Evolutionary conservation across 2,113 vertebrate genomes (phyloP), one percentile per base, ranked within the genome.

Genomic region (Hylia prasina): DNA sequence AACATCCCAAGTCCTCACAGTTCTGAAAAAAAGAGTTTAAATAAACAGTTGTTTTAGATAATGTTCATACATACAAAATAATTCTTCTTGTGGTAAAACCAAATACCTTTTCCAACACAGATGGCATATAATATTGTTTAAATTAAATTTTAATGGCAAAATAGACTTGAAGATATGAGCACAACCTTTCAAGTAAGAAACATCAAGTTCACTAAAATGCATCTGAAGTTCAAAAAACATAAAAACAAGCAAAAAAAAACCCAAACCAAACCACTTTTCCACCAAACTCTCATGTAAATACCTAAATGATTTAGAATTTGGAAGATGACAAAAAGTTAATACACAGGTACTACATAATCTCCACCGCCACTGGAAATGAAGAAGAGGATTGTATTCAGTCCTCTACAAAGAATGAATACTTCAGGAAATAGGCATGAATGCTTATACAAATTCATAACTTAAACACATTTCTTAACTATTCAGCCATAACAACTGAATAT

Each of bases 1-100:
- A 93, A 99, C 93, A 93, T 99, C 99, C 99, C 99, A 99, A 1
- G 98, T 99, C 80, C 99, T 98, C 69, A 99, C 99, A 31, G 99
- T 99, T 89, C 99, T 99, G 89, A 88, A 77, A 97, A 89, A 75
- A 35, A 31, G 6, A 8, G 53, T 84, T 93, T 28, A 87, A 84
- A 65, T 30, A 78, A 87, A 56, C 7, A 90, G 30, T 53, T 92
- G 21, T n/a, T 87, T 94, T 57, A 92, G 6, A 66, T 65, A 39
- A 30, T 50, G 7, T 35, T 63, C 66, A 86, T 63, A 58, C 15
- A 45, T 31, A 63, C 2, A 13, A 73, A 86, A 18, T 27, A 79
- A 37, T 51, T 53, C 6, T 69, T 47, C 9, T 33, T 47, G 35
- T 44, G 7, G 68, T 24, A 47, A 11, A 50, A 28, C 10, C 57